Base-by-base conservation (phyloP, 2,113 vertebrate species). In the Actenoides lindsayi region DNA sequence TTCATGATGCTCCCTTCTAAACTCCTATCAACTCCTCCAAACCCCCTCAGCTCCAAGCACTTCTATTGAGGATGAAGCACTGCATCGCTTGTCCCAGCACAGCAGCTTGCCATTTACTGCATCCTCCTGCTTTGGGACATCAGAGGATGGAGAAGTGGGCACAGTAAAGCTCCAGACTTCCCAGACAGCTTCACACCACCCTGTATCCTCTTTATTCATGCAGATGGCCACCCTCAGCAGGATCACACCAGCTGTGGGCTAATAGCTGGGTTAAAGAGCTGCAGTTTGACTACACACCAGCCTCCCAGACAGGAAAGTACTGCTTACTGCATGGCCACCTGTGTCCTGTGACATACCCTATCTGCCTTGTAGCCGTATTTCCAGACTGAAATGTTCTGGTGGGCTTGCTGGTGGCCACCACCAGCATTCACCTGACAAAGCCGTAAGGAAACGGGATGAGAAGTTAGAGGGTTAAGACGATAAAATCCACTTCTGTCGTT, bases 311-410 rank as follows among this genome's bases (percentile, higher is more conserved):
- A 62, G 54, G 44, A 50, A 53, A 0, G 0, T 33, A 28, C 16
- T 25, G 39, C 24, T 21, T 23, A 31, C 0, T 30, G 24, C 68
- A 35, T 2, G 42, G 20, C 63, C 68, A 60, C 59, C 23, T 21
- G 0, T 35, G 35, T 31, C 37, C 73, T 71, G 65, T 70, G 30
- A 7, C 2, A 1, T 20, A 23, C 23, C 33, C 67, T 18, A 1
- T 9, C 35, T 56, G 53, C 53, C 74, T 16, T 68, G 16, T 4
- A 57, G 56, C 86, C 51, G 13, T 51, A n/a, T 35, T 64, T 63
- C 62, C 82, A 75, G 42, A 13, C 69, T 89, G 28, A 84, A 64
- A 70, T 2, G 4, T 60, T 54, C 6, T 17, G 0, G 0, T 33
- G 56, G n/a, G 11, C 82, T 75, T 74, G 56, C 60, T 39, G 41